Evolutionary conservation across 2,113 vertebrate genomes (phyloP).

Genomic region (Rhinolophus sinicus): DNA sequence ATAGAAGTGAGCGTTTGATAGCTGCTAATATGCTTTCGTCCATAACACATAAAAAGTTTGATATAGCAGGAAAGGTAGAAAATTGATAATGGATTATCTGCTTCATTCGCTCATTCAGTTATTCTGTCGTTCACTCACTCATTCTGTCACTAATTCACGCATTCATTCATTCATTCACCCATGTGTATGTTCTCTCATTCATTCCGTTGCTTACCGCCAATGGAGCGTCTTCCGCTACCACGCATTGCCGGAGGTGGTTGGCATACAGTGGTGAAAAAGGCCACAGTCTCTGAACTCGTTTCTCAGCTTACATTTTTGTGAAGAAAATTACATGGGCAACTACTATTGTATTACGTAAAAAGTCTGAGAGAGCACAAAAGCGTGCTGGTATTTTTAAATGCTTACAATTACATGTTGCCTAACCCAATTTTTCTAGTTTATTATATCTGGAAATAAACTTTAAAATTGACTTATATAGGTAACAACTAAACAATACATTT

Average conservation of each 20-base stretch:
- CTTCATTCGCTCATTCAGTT: background rate
- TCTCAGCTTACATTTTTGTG: background rate
- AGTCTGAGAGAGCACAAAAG: background rate
- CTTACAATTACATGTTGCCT: background rate
- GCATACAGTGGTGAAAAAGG: background rate
- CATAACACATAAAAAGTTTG: background rate
- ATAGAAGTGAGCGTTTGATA: background rate
- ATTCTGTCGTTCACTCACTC: background rate
- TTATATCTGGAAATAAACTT: background rate
- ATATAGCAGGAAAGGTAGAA: background rate
- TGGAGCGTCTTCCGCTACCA: accelerated
- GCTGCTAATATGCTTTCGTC: background rate
- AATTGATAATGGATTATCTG: background rate
- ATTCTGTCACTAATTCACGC: background rate
- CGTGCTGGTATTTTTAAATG: background rate
- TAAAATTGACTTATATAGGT: background rate
- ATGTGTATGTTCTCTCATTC: too few relatives aligned
- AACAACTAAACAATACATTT: background rate
- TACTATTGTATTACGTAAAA: background rate
- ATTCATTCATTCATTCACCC: background rate
- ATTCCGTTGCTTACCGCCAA: background rate
- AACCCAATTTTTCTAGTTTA: background rate
- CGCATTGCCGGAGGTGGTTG: background rate
- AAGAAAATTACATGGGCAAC: background rate
- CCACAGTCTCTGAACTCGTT: background rate